Evolutionary conservation across 2,113 vertebrate genomes (phyloP).

Genomic region (Cyanoliseus patagonus): DNA sequence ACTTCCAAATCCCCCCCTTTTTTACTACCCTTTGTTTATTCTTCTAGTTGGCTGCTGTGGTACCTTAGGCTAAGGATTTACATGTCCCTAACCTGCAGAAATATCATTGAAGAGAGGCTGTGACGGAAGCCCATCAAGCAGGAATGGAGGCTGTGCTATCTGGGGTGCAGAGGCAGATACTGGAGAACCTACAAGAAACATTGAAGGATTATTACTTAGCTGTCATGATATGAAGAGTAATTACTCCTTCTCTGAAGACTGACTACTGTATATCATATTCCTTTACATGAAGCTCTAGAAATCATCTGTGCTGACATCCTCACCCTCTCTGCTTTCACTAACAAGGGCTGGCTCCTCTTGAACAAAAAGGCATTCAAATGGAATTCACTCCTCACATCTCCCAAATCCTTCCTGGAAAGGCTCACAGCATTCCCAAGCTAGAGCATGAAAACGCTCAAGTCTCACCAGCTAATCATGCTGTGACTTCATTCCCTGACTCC

Average conservation of each 20-base stretch:
- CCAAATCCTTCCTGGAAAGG: neutral
- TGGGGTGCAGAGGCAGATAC: conserved; percentile 77
- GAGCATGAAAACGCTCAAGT: neutral
- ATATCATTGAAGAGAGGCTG: conserved; percentile 93
- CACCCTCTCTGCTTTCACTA: neutral
- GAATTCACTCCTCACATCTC: neutral
- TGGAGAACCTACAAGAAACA: conserved; percentile 68
- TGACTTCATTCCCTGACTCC: neutral
- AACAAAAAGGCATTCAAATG: neutral
- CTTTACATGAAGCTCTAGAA: neutral
- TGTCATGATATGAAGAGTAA: neutral
- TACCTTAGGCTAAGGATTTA: neutral
- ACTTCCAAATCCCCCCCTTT: neutral
- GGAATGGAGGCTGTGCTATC: conserved; percentile 86
- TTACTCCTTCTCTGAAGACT: neutral
- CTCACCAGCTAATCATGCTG: neutral
- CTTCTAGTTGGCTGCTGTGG: neutral
- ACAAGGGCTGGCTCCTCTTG: neutral
- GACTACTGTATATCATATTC: neutral
- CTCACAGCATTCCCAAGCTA: neutral
- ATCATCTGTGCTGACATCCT: neutral
- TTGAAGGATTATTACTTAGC: neutral
- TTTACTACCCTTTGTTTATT: neutral
- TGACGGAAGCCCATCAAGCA: conserved; percentile 91
- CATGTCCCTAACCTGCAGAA: conserved; percentile 84